phyloP scores from a whole-genome alignment of 1,140 invertebrate genomes.

The Chrysopa pallens region DNA sequence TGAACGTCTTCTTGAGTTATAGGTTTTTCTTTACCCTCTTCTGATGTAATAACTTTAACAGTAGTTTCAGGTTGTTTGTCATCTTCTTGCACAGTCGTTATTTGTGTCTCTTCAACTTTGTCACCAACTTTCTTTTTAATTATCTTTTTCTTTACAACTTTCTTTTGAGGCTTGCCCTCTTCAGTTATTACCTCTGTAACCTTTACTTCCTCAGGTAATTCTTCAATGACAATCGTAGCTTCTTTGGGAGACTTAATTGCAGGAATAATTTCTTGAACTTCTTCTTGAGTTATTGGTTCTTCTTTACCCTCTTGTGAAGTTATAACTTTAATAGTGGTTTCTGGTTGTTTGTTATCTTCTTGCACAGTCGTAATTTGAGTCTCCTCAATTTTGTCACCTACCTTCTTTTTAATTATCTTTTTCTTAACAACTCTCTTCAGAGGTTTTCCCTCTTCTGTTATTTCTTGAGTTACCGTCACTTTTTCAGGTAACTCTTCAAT shows the following conservation, averaged over 20 bases:
- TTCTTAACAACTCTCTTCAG: constrained; percentile 16
- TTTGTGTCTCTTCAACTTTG: constrained; percentile 21
- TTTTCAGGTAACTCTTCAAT: constrained; percentile 7
- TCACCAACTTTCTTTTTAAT: constrained; percentile 9
- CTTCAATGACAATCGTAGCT: constrained; percentile 1
- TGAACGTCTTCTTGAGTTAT: constrained; percentile 7
- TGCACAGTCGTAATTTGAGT: constrained; percentile 21
- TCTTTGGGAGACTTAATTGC: constrained; percentile 3
- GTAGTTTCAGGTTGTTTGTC: constrained; percentile 20
- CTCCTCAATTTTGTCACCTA: constrained; percentile 16
- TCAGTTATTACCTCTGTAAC: constrained; percentile 10
- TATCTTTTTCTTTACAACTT: constrained; percentile 7
- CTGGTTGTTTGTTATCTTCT: constrained; percentile 20
- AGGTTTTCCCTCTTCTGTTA: constrained; percentile 9
- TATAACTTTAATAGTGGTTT: constrained; percentile 7
- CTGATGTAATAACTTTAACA: constrained; percentile 10
- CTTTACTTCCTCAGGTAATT: constrained; percentile 8
- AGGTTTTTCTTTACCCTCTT: constrained; percentile 6
- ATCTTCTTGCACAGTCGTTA: constrained; percentile 25
- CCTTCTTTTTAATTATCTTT: constrained; percentile 14
- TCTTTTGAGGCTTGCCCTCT: constrained; percentile 12
- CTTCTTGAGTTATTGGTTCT: constrained; percentile 1
- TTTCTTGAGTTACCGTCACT: constrained; percentile 7
- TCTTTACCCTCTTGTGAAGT: too few species aligned
- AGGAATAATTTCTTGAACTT: constrained; percentile 4